Evolutionary conservation across 2,797 vertebrate species (phyloP), one percentile per base, ranked within the genome.

Genomic region (Pagetopsis macropterus): DNA sequence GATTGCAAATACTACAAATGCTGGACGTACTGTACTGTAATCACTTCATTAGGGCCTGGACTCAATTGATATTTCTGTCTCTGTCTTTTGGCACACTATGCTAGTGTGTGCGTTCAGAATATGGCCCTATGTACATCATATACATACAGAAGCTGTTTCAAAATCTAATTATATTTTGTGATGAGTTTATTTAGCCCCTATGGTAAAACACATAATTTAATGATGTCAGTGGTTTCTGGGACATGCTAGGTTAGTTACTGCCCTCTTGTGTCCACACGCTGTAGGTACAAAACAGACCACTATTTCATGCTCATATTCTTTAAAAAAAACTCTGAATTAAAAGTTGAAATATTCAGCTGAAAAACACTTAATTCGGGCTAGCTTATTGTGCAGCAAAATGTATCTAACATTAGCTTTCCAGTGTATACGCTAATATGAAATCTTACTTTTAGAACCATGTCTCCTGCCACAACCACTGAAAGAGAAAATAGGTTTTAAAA

Each of bases 391-490:
- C 11, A 68, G 10, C 2, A 2, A n/a, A 23, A 58, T 11, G 9
- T 2, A 4, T 23, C 15, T 64, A 8, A 50, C 23, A 46, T 44
- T 15, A 44, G 48, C 6, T 56, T 12, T n/a, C 23, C 40, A 62
- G 15, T 31, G 13, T 14, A 31, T 11, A 45, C 49, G 19, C 58
- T 13, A 61, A 3, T 41, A 16, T 21, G n/a, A 55, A 79, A 54
- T 70, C 89, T 33, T 27, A 99, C 98, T 96, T 99, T 99, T 71
- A 98, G 93, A 72, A 97, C 93, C 65, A 94, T 97, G 86, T 99
- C 97, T 76, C 94, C 93, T 64, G 97, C 94, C 93, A 99, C 90
- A 87, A 99, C 98, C 92, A 99, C 98, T 99, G 87, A 65, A 88
- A 85, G 33, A 61, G n/a, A 91, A 93, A 78, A 88, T 52, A 65